Evolutionary conservation across 2,888 invertebrate species (phyloP), one percentile per base, ranked within the genome.

Genomic region (Smittia sp.): DNA sequence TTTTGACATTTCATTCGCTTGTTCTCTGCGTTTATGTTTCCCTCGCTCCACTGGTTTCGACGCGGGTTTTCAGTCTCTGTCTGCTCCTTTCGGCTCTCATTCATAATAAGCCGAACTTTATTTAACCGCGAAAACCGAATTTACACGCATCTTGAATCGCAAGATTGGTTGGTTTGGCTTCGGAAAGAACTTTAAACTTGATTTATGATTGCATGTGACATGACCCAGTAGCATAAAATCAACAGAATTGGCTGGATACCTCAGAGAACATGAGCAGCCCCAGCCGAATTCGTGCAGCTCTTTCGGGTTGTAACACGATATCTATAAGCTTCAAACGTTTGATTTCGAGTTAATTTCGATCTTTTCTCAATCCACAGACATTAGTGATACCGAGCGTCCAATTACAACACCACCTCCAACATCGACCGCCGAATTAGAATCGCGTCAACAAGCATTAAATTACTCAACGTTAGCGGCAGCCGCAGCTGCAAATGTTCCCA

Each of bases 311-410:
- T 38, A 46, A 46, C 46, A 46, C 46, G 46, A 46, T 13, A 46
- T n/a, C 15, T 32, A 6, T 32, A 32, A 32, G 9, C 32, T 32
- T 32, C 9, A 32, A 3, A 6, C 32, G 32, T 32, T 32, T 32
- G 32, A 32, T 32, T 58, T 58, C 18, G 6, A 58, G 1, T 58
- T 58, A 58, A 46, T 11, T n/a, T n/a, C 46, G 46, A 46, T n/a
- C 11, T 46, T 11, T 46, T 46, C 15, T 46, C 46, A 32, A 6
- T 46, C 46, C 2, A 78, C 86, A 86, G 92, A 92, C 80, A 82
- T 92, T 79, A 92, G 91, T 79, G 93, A 93, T 80, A 89, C 87
- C 11, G 88, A 88, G 76, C 88, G 88, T 75, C 90, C 90, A 77
- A 83, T 89, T 78, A 88, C 87, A 62, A 84, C 86, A 76, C 87